Percentiles rank a stretch among this genome's conserved stretches.
These are phyloP conservation scores for Cyanocitta stelleri DNA, from an alignment of 2,113 vertebrate genomes.

Conservation along the genomic window DNA sequence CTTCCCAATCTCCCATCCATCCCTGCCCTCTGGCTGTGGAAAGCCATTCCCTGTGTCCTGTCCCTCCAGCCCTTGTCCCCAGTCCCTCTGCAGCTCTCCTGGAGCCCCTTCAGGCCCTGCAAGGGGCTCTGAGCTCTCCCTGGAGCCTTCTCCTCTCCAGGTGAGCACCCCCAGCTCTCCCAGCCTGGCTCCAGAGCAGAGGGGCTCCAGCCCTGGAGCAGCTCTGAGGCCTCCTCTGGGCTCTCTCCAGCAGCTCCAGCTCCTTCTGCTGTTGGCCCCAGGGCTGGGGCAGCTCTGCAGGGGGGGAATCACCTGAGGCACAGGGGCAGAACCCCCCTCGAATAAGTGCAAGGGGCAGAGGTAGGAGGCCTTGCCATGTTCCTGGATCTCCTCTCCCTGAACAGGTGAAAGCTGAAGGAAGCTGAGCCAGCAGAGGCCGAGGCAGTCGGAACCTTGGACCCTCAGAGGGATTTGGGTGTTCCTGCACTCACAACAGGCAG, in stretches of 20 bases:
- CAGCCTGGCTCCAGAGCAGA: neutral
- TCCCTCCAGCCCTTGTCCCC: neutral
- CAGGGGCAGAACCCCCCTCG: too few species aligned
- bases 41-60: neutral
- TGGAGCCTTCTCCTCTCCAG: neutral
- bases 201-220: neutral
- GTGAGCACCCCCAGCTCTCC: neutral
- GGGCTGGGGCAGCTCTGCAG: neutral
- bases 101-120: too few species aligned
- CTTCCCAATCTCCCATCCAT: rapidly evolving
- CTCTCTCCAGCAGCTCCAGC: rapidly evolving
- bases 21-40: neutral
- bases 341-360: neutral
- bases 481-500: neutral
- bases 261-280: neutral
- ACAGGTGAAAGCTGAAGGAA: neutral
- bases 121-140: too few species aligned
- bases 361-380: rapidly evolving
- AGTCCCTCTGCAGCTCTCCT: neutral
- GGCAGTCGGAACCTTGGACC: rapidly evolving
- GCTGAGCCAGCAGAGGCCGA: rapidly evolving
- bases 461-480: neutral
- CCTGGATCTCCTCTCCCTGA: neutral
- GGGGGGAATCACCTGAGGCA: neutral
- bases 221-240: rapidly evolving